A percentile compares a stretch with the other conserved stretches of the same genome.
phyloP scores from a whole-genome alignment of 2,797 vertebrate genomes.

The Poecilia wingei region DNA sequence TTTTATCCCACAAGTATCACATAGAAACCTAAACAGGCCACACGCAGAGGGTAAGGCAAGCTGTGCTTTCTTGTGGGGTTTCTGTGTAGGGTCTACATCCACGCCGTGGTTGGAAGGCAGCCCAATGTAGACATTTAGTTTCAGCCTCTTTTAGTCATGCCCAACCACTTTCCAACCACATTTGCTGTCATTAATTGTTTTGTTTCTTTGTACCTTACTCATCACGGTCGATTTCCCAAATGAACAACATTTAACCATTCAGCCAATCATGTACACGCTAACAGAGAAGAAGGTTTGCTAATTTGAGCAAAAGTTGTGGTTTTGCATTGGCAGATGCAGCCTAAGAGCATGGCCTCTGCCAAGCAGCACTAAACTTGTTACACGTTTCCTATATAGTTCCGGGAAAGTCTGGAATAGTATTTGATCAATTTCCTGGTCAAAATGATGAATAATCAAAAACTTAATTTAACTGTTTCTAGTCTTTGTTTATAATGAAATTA shows the following conservation, averaged over 20 bases:
- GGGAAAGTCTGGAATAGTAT: neutral
- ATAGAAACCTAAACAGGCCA: conserved; percentile 41
- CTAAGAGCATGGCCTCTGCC: conserved; percentile 1
- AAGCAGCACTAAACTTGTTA: neutral
- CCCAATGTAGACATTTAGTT: conserved; percentile 13
- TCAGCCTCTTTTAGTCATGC: conserved; percentile 8
- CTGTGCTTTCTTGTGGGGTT: conserved; percentile 49
- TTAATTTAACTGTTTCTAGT: neutral
- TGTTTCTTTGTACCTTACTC: neutral
- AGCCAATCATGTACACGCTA: neutral
- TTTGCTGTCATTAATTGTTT: neutral
- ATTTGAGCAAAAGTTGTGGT: neutral
- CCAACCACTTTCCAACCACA: conserved; percentile 58
- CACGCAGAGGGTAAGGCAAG: conserved; percentile 3
- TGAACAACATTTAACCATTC: neutral
- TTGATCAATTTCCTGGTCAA: neutral
- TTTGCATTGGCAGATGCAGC: conserved; percentile 5
- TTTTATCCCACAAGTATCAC: conserved; percentile 10
- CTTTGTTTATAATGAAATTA: neutral
- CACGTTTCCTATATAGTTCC: neutral
- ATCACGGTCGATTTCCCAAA: conserved; percentile 30
- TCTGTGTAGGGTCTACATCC: conserved; percentile 42
- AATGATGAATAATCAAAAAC: neutral
- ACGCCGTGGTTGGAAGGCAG: conserved; percentile 48
- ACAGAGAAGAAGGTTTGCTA: neutral